Evolutionary conservation across 2,113 vertebrate species (phyloP).

Genomic region (Hydrochoerus hydrochaeris): DNA sequence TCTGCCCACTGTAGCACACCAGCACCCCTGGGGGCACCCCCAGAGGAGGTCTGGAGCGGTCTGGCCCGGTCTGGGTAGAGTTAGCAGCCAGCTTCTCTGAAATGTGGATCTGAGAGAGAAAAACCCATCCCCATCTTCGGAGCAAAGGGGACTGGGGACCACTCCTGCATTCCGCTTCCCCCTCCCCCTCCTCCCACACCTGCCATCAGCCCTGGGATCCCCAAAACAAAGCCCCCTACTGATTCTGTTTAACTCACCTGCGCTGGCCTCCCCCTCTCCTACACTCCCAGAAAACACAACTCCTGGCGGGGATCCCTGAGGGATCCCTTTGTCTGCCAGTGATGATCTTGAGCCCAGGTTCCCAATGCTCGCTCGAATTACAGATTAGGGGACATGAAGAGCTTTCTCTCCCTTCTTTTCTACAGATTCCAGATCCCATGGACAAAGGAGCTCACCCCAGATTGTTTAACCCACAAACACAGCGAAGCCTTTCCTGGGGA

Average conservation of each 20-base stretch:
- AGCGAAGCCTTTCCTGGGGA: neutral
- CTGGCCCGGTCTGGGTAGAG: neutral
- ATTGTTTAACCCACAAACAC: neutral
- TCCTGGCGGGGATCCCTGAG: neutral
- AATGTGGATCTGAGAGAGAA: neutral
- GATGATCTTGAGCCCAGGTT: neutral
- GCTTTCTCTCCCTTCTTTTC: neutral
- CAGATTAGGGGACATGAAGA: neutral
- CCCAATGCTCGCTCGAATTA: neutral
- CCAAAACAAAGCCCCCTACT: constrained; percentile 41
- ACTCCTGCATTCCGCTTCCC: neutral
- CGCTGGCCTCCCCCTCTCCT: neutral
- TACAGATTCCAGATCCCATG: neutral
- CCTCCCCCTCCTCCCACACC: neutral
- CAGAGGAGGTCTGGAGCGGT: neutral
- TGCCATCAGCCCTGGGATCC: neutral
- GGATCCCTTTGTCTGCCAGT: constrained; percentile 38
- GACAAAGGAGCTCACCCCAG: neutral
- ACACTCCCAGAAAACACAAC: neutral
- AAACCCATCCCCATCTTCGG: neutral
- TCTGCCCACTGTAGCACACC: neutral
- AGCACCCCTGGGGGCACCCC: neutral
- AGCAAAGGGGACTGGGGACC: neutral
- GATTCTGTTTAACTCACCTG: constrained; percentile 20
- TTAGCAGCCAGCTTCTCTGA: neutral